Conservation (phyloP, 2,888 invertebrate genomes). For the Ceraclea dissimilis region DNA sequence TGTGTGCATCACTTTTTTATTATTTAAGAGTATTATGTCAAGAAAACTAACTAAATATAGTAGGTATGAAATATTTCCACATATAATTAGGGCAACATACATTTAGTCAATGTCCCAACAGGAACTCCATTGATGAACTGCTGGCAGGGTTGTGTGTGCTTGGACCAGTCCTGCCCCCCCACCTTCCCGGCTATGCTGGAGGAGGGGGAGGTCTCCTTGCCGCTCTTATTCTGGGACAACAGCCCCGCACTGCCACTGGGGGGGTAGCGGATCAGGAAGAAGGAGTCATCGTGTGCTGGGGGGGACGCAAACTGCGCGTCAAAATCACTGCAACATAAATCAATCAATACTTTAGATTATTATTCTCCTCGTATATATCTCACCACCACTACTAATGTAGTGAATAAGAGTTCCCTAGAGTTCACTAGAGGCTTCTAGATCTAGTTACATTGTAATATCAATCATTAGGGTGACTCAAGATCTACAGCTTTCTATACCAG, state of each 20-base stretch:
- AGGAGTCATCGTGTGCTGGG: conserved; percentile 66
- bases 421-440: too few relatives aligned
- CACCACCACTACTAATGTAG: too few relatives aligned
- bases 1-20: too few relatives aligned
- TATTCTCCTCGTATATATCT: too few relatives aligned
- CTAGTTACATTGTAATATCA: too few relatives aligned
- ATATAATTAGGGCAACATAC: conserved; percentile 8
- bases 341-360: not conserved
- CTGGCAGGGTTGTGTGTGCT: conserved; percentile 62
- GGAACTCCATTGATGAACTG: conserved; percentile 49
- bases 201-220: not conserved
- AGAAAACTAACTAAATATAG: too few relatives aligned
- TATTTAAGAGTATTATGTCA: too few relatives aligned
- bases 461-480: too few relatives aligned
- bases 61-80: not conserved
- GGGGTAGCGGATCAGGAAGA: conserved; percentile 62
- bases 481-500: too few relatives aligned
- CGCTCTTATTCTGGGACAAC: conserved; percentile 27
- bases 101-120: conserved; percentile 23
- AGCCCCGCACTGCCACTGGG: conserved; percentile 35
- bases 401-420: too few relatives aligned
- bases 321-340: conserved; percentile 38
- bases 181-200: conserved; percentile 24
- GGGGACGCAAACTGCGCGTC: conserved; percentile 54
- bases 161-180: conserved; percentile 44